phyloP scores from a whole-genome alignment of 37 sponge, comb jelly and placozoan genomes.

The Eunapius fragilis region DNA sequence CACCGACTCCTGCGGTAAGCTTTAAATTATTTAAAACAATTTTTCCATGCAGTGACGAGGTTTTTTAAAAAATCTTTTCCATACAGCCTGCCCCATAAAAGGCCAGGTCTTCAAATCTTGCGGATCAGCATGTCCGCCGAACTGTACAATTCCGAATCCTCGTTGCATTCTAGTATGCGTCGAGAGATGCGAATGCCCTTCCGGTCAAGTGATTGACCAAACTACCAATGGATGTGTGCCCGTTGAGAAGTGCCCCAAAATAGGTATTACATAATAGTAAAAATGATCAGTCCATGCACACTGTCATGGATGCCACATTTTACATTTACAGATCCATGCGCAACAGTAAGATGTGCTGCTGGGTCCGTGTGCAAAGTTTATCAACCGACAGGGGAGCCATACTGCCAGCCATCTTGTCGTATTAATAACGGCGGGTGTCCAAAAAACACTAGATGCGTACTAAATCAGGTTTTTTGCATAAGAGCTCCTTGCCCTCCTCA shows the following conservation, averaged over 20 bases:
- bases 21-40: neutral
- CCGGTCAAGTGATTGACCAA: constrained; percentile 29
- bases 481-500: constrained; percentile 26
- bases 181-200: constrained; percentile 42
- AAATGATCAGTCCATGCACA: neutral
- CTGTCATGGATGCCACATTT: neutral
- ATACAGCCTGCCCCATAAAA: neutral
- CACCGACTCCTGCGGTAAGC: constrained; percentile 28
- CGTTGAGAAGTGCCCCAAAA: constrained; percentile 9
- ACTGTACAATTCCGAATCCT: constrained; percentile 28
- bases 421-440: constrained; percentile 29
- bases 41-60: neutral
- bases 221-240: constrained; percentile 20
- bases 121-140: constrained; percentile 36
- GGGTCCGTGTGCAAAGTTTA: constrained; percentile 14
- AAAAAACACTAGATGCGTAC: neutral
- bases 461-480: constrained; percentile 4
- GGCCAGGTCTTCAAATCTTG: constrained; percentile 18
- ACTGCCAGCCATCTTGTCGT: constrained; percentile 35
- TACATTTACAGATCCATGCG: constrained; percentile 1
- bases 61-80: neutral
- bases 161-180: constrained; percentile 27
- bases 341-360: neutral
- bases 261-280: neutral
- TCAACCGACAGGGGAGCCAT: constrained; percentile 19